These are phyloP conservation scores for Trissolcus brochymenae DNA, from an alignment of 2,888 invertebrate species.

Conservation along the genomic window DNA sequence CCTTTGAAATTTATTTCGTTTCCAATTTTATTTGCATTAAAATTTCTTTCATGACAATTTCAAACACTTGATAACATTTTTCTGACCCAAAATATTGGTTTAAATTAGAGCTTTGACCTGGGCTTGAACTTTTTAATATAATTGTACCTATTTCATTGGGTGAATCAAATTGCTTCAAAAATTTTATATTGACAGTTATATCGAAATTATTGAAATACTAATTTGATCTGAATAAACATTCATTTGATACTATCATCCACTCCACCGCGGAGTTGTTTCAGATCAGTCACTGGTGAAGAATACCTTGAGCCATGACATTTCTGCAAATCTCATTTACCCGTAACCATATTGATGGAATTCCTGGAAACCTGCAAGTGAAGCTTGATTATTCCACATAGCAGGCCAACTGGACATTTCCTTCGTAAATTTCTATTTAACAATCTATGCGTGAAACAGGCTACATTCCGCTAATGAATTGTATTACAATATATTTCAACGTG, in stretches of 20 bases:
- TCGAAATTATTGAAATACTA: neutral
- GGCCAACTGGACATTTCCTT: conserved; percentile 45
- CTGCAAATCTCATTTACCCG: conserved; percentile 39
- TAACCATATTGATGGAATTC: conserved; percentile 26
- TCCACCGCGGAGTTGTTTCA: conserved; percentile 16
- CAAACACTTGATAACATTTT: no score
- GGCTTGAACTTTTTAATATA: neutral
- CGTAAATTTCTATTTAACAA: conserved; percentile 37
- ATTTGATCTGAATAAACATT: conserved; percentile 19
- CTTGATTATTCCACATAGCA: conserved; percentile 43
- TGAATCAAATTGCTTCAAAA: no score
- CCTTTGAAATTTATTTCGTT: no score
- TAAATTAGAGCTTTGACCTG: neutral
- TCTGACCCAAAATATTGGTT: no score
- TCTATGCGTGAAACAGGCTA: neutral
- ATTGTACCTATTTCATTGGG: neutral
- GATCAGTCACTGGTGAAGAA: conserved; percentile 34
- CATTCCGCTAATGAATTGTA: neutral
- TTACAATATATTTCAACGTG: no score
- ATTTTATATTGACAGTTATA: no score
- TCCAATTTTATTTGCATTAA: no score
- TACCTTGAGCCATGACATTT: conserved; percentile 47
- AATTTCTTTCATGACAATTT: no score
- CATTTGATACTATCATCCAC: neutral
- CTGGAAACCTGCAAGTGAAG: conserved; percentile 44